Evolutionary conservation across 2,888 invertebrate genomes (phyloP), one percentile per base, ranked within the genome.

Genomic region (Chalcis sispes): DNA sequence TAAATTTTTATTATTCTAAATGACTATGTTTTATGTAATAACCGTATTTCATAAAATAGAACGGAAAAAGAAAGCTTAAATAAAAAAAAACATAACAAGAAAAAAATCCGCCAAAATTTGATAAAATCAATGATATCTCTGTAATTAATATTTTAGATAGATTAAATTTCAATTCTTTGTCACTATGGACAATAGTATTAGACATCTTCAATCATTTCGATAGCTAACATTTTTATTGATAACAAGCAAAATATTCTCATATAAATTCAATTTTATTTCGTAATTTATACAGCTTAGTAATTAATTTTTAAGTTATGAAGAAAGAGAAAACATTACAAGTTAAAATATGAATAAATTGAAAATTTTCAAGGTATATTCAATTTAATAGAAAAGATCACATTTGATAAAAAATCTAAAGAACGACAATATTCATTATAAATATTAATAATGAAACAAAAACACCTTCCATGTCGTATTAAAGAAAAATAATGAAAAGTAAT

Each of bases 31-130:
- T n/a, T n/a, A n/a, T n/a, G n/a, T n/a, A n/a, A n/a, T n/a, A n/a
- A n/a, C n/a, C n/a, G n/a, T n/a, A n/a, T n/a, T n/a, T n/a, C n/a
- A n/a, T n/a, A n/a, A n/a, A n/a, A n/a, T n/a, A n/a, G n/a, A n/a
- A n/a, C n/a, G n/a, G n/a, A n/a, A n/a, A n/a, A n/a, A n/a, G n/a
- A n/a, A n/a, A n/a, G n/a, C n/a, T n/a, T n/a, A n/a, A n/a, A n/a
- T n/a, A n/a, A n/a, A n/a, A n/a, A n/a, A 52, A 36, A 15, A 15
- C 36, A 66, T 36, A 50, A 65, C 32, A 10, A 54, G 15, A 10
- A 54, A 54, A 54, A 25, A 54, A 54, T 54, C 52, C 13, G 4
- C 25, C 2, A n/a, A 29, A 56, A 25, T 29, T 29, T 29, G 15
- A 29, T 27, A 36, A 36, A 36, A 36, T 36, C 36, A 4, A 7